These are phyloP conservation scores for Ecdyonurus torrentis DNA, from an alignment of 2,888 invertebrate species.

Conservation along the genomic window DNA sequence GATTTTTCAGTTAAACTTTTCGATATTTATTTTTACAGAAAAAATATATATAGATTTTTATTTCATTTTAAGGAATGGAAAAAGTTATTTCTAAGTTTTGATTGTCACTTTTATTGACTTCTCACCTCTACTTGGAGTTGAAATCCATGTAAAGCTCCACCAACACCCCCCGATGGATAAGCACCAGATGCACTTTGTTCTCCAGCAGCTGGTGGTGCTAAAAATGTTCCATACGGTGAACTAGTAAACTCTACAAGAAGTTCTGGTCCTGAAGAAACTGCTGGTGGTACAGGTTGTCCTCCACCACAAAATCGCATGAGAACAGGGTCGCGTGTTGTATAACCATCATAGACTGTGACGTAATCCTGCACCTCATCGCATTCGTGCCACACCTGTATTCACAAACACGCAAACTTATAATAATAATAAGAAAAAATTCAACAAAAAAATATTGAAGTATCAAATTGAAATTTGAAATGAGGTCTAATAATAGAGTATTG, in stretches of 20 bases:
- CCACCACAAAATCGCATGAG: slow-evolving; percentile 82
- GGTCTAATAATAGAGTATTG: too few species aligned
- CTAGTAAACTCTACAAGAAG: slow-evolving; percentile 78
- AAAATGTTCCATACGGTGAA: slow-evolving; percentile 75
- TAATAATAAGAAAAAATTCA: too few species aligned
- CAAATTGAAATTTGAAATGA: too few species aligned
- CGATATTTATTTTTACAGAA: too few species aligned
- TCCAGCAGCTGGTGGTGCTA: slow-evolving; percentile 21
- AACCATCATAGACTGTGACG: slow-evolving; percentile 76
- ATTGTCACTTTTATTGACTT: too few species aligned
- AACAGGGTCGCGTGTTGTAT: slow-evolving; percentile 73
- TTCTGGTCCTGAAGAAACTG: slow-evolving; percentile 75
- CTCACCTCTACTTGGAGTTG: slow-evolving; percentile 55
- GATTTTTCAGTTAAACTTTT: too few species aligned
- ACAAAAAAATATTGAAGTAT: too few species aligned
- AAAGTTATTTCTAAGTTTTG: too few species aligned
- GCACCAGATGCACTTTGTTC: not conserved
- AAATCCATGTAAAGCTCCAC: slow-evolving; percentile 56
- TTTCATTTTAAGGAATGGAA: not conserved
- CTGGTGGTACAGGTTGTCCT: slow-evolving; percentile 69
- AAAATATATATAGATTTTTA: too few species aligned
- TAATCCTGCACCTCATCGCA: slow-evolving; percentile 77
- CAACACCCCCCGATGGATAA: not conserved
- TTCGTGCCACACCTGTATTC: slow-evolving; percentile 53
- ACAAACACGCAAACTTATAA: not conserved